A percentile compares a stretch with the other conserved stretches of the same genome.
Evolutionary conservation across 2,113 vertebrate genomes (phyloP).

Genomic region (Hirundichthys speculiger): DNA sequence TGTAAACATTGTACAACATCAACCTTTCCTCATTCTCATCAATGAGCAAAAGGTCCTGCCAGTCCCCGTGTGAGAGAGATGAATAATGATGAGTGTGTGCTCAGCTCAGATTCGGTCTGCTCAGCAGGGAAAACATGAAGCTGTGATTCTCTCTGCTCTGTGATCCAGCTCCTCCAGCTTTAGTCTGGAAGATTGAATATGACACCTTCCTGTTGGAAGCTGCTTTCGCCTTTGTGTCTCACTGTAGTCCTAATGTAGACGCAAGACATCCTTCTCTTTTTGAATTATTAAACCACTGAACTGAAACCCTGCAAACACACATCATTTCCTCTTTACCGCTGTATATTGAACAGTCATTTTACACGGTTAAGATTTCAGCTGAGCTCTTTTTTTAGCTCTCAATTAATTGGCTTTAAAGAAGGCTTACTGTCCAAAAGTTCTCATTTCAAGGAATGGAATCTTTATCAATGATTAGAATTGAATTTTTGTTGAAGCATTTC

Average conservation of each 20-base stretch:
- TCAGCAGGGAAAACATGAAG: conserved; percentile 23
- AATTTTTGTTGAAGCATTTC: no score
- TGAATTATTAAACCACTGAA: background rate
- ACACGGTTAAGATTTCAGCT: no score
- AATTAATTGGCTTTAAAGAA: no score
- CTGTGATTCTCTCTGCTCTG: conserved; percentile 30
- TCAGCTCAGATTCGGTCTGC: conserved; percentile 7
- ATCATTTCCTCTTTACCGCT: background rate
- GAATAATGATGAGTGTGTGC: conserved; percentile 16
- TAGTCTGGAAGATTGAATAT: conserved; percentile 1
- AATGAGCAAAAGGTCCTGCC: conserved; percentile 20
- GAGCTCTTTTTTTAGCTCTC: no score
- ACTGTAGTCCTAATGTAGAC: background rate
- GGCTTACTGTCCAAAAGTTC: no score
- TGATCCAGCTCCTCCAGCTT: conserved; percentile 25
- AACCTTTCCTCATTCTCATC: conserved; percentile 5
- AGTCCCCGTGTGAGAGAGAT: conserved; percentile 7
- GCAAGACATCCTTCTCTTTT: background rate
- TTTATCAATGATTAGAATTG: no score
- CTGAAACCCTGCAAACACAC: background rate
- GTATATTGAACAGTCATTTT: no score
- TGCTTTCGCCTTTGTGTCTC: background rate
- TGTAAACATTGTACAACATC: background rate
- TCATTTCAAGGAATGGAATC: no score
- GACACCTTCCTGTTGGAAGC: conserved; percentile 15